A percentile compares a stretch with the other conserved stretches of the same genome.
Conservation (phyloP, 2,797 vertebrate species). For the Tolypeutes matacus region DNA sequence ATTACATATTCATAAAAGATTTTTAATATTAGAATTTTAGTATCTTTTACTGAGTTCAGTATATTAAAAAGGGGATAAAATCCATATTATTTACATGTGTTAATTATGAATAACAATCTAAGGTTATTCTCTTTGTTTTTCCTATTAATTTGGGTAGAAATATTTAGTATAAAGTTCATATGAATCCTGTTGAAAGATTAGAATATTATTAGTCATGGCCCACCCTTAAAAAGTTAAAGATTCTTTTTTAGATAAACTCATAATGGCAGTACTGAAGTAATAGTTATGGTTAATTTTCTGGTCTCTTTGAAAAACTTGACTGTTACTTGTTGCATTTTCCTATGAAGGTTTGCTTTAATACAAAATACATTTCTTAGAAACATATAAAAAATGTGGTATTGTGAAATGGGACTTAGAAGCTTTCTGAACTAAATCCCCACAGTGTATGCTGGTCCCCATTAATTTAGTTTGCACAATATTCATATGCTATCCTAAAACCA, state of each 20-base stretch:
- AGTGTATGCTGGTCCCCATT: too few species aligned
- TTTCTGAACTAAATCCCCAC: conserved; percentile 69
- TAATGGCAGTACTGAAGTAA: conserved; percentile 14
- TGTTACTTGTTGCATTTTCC: conserved; percentile 74
- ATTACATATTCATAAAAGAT: conserved; percentile 45
- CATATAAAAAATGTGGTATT: conserved; percentile 76
- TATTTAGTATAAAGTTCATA: conserved; percentile 5
- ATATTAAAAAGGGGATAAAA: conserved; percentile 63
- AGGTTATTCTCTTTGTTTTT: conserved; percentile 40
- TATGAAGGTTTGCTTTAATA: conserved; percentile 76
- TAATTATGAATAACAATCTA: conserved; percentile 13
- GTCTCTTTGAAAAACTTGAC: conserved; percentile 40
- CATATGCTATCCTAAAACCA: conserved; percentile 74
- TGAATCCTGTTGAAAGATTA: conserved; percentile 38
- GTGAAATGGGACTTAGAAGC: conserved; percentile 67
- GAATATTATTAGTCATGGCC: not conserved
- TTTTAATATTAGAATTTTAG: conserved; percentile 68
- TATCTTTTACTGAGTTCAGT: conserved; percentile 63
- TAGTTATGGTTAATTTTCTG: conserved; percentile 52
- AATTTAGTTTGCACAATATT: conserved; percentile 34
- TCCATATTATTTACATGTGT: conserved; percentile 3
- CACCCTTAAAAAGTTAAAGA: conserved; percentile 46
- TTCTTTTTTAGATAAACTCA: conserved; percentile 11
- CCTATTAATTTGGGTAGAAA: not conserved
- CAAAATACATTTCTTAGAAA: conserved; percentile 78